Conservation (phyloP, 2,797 vertebrate species). For the Lacerta agilis region DNA sequence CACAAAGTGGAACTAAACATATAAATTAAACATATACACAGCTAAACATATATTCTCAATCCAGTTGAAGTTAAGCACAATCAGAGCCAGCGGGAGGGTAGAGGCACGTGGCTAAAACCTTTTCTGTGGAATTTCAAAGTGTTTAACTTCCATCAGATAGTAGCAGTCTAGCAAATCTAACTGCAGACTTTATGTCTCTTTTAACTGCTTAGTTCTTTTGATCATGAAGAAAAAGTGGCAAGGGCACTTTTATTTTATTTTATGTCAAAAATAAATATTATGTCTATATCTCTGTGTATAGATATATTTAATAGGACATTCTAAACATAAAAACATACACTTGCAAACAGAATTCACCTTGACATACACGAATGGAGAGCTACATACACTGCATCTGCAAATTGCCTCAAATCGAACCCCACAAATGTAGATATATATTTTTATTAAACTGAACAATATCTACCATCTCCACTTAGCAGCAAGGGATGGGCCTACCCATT, state of each 20-base stretch:
- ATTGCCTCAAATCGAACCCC: slow-evolving; percentile 38
- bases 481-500: slow-evolving; percentile 24
- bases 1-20: background rate
- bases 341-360: slow-evolving; percentile 37
- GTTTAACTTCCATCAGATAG: background rate
- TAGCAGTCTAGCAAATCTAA: slow-evolving; percentile 20
- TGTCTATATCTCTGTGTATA: background rate
- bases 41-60: background rate
- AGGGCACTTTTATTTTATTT: slow-evolving; percentile 39
- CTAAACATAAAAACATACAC: slow-evolving; percentile 20
- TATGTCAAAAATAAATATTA: slow-evolving; percentile 18
- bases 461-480: slow-evolving; percentile 18
- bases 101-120: background rate
- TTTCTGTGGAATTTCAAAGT: background rate
- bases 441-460: slow-evolving; percentile 42
- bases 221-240: slow-evolving; percentile 49
- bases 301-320: slow-evolving; percentile 36
- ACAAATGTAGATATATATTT: background rate
- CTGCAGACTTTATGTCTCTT: background rate
- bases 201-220: background rate
- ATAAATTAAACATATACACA: no score
- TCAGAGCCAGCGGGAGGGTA: background rate
- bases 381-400: slow-evolving; percentile 57
- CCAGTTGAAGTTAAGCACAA: background rate
- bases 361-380: slow-evolving; percentile 43